phyloP scores from a whole-genome alignment of 2,113 vertebrate species.

The Catharus minimus region DNA sequence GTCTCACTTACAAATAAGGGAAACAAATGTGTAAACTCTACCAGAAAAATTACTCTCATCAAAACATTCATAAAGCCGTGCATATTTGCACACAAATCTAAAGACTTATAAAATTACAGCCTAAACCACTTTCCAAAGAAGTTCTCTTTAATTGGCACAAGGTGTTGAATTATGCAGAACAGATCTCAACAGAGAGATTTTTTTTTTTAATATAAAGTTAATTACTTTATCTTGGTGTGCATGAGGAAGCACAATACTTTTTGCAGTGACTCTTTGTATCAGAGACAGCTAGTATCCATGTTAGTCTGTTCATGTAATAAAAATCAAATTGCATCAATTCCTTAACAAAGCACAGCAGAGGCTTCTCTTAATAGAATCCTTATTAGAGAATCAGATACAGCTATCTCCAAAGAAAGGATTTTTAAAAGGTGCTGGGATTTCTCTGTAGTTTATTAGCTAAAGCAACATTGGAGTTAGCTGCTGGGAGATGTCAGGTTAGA shows the following conservation, averaged over 20 bases:
- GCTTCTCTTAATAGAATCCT: constrained; percentile 52
- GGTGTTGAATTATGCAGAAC: constrained; percentile 60
- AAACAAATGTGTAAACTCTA: constrained; percentile 3
- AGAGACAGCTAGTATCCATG: constrained; percentile 36
- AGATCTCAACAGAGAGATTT: constrained; percentile 36
- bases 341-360: constrained; percentile 56
- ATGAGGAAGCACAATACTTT: constrained; percentile 44
- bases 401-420: constrained; percentile 37
- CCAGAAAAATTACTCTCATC: constrained; percentile 21
- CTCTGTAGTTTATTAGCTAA: constrained; percentile 51
- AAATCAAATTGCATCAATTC: constrained; percentile 69
- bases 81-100: constrained; percentile 14
- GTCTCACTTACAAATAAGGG: not conserved
- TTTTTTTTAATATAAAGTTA: constrained; percentile 58
- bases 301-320: constrained; percentile 61
- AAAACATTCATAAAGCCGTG: not conserved
- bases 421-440: constrained; percentile 39
- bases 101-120: constrained; percentile 19
- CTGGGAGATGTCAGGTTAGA: constrained; percentile 6
- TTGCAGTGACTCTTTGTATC: constrained; percentile 19
- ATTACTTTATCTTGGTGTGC: constrained; percentile 61
- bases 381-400: constrained; percentile 58
- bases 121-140: constrained; percentile 28
- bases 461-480: constrained; percentile 22
- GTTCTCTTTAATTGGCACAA: constrained; percentile 48